Base-by-base conservation (phyloP, 2,797 vertebrate genomes). In the Liparis tanakae region DNA sequence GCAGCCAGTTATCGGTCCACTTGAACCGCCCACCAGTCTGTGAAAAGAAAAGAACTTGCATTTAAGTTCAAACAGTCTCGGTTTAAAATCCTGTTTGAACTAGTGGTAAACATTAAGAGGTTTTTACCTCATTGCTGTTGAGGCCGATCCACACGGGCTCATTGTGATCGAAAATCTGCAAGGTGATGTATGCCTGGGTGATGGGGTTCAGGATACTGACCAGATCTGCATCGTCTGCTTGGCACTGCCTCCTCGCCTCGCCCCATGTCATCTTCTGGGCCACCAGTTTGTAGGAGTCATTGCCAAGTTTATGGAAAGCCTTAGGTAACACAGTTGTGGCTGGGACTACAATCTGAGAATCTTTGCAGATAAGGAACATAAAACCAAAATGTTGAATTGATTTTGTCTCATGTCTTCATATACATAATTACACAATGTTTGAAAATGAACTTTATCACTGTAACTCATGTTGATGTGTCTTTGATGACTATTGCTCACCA, bases 131-230 rank as follows among this genome's bases (percentile, higher is more conserved):
- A 67, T 98, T 98, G 86, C 92, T 98, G 89, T 98, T 99, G 68
- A 99, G 95, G 46, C 96, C 98, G 5, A 99, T 96, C 98, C 98
- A 99, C 20, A 95, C 2, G 2, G 96, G 95, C 43, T 94, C 92
- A 1, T 93, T 93, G 79, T 93, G 48, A 18, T 92, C 95, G 53
- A 88, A 58, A 30, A 94, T 85, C 43, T 87, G 92, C 57, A 98
- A 86, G 73, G 86, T 92, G 10, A 94, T 66, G 72, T 93, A 96
- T 0, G 97, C 94, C 9, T 96, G 93, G 37, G 63, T 87, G 2
- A 96, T 87, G 0, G 96, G 92, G 64, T 96, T 91, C 69, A 96
- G 89, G 80, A 99, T 87, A 75, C 97, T 99, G 83, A 94, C 94
- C 50, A 99, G 90, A 1, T 95, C 93, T 5, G 96, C 95, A 0